A percentile compares a stretch with the other conserved stretches of the same genome.
Evolutionary conservation across 2,113 vertebrate species (phyloP).

Genomic region (Gopherus flavomarginatus): DNA sequence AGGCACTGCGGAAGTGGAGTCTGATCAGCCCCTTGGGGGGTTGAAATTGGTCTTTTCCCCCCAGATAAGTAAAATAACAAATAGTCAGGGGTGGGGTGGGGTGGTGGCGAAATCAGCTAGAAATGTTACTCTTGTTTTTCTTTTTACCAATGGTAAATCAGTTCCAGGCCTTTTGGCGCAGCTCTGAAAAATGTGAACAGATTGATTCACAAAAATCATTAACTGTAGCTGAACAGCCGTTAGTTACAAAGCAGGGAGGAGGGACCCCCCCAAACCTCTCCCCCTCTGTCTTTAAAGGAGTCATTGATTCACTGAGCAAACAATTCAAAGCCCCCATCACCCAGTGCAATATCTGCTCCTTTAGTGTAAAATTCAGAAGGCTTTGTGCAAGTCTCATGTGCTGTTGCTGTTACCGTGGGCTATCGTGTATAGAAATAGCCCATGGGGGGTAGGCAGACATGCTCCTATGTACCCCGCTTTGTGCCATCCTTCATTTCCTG

Average conservation of each 20-base stretch:
- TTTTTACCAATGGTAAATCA: constrained; percentile 70
- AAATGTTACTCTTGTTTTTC: constrained; percentile 71
- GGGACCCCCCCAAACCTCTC: not conserved
- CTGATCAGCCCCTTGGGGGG: not conserved
- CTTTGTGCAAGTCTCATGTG: constrained; percentile 58
- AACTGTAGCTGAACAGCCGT: constrained; percentile 25
- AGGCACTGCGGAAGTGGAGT: not conserved
- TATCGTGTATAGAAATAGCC: constrained; percentile 49
- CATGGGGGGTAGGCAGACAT: constrained; percentile 40
- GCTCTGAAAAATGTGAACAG: constrained; percentile 11
- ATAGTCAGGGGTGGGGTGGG: constrained; percentile 10
- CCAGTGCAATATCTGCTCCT: constrained; percentile 37
- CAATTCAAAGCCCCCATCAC: constrained; percentile 31
- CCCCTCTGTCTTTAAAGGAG: constrained; percentile 23
- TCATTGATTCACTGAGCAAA: constrained; percentile 53
- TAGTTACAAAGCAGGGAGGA: not conserved
- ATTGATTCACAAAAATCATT: constrained; percentile 48
- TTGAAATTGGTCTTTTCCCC: constrained; percentile 37
- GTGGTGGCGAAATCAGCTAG: constrained; percentile 43
- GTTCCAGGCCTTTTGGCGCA: not conserved
- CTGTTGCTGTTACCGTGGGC: constrained; percentile 56
- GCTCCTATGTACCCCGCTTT: not conserved
- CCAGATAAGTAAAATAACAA: constrained; percentile 59
- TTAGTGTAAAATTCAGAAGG: constrained; percentile 36
- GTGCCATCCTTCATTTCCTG: constrained; percentile 39